Evolutionary conservation across 2,888 invertebrate species (phyloP).

Genomic region (Orthosia incerta): DNA sequence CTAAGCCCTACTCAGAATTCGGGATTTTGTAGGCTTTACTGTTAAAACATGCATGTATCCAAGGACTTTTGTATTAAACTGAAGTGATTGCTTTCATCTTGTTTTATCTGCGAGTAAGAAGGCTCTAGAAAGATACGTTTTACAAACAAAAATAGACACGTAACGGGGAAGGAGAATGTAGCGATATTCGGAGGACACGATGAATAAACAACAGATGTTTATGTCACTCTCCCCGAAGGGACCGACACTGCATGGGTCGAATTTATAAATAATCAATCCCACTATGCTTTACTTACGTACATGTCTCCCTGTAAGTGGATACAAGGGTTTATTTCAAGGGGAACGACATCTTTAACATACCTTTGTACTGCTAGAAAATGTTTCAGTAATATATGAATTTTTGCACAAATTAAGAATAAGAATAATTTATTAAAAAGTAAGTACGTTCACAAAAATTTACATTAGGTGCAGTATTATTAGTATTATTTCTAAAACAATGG

Average conservation of each 20-base stretch:
- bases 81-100: conserved; percentile 60
- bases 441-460: too few species aligned
- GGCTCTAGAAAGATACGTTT: conserved; percentile 47
- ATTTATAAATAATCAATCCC: conserved; percentile 80
- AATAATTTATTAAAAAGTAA: too few species aligned
- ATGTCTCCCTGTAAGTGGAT: conserved; percentile 51
- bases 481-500: too few species aligned
- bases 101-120: conserved; percentile 48
- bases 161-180: conserved; percentile 73
- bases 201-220: conserved; percentile 87
- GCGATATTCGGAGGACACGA: conserved; percentile 75
- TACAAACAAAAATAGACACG: conserved; percentile 68
- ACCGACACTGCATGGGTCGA: conserved; percentile 70
- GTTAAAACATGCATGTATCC: conserved; percentile 54
- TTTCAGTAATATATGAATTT: conserved; percentile 10
- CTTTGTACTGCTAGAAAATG: background rate
- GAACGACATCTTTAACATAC: conserved; percentile 40
- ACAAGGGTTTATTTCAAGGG: conserved; percentile 51
- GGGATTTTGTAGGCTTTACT: conserved; percentile 48
- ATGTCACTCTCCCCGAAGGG: conserved; percentile 72
- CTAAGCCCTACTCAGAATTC: conserved; percentile 43
- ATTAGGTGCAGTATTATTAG: too few species aligned
- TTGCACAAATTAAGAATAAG: too few species aligned
- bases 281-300: conserved; percentile 58
- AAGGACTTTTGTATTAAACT: conserved; percentile 36